A percentile compares a stretch with the other conserved stretches of the same genome.
These are phyloP conservation scores for Polydrusus pterygomalis DNA, from an alignment of 2,888 invertebrate species.

Conservation along the genomic window DNA sequence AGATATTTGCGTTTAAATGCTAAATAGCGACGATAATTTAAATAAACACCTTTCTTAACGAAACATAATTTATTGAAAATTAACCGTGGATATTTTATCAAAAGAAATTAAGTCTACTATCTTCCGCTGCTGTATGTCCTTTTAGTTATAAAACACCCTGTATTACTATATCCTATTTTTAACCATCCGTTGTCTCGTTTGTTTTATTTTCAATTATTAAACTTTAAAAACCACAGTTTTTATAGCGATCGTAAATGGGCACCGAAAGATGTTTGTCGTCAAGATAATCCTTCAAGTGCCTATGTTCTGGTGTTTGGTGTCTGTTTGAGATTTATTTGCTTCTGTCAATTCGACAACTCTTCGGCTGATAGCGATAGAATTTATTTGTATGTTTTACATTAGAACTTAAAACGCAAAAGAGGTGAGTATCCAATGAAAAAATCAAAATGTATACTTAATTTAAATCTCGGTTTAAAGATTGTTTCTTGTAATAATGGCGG, in stretches of 20 bases:
- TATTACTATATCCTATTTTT: background rate
- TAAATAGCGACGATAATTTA: too few species aligned
- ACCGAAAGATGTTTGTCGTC: conserved; percentile 40
- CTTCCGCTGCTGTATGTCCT: too few species aligned
- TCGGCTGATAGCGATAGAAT: background rate
- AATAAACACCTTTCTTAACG: too few species aligned
- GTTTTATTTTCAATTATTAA: conserved; percentile 18
- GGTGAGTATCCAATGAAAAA: too few species aligned
- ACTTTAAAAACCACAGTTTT: conserved; percentile 4
- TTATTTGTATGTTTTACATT: conserved; percentile 4
- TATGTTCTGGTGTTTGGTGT: conserved; percentile 29
- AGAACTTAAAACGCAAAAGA: background rate
- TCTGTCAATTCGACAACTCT: conserved; percentile 19
- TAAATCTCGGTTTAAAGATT: too few species aligned
- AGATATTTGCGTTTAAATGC: too few species aligned
- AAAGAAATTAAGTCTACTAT: too few species aligned
- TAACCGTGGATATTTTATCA: too few species aligned
- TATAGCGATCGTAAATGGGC: conserved; percentile 22
- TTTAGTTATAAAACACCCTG: background rate
- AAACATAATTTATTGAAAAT: too few species aligned
- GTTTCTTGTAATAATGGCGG: too few species aligned
- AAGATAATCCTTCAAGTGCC: conserved; percentile 38
- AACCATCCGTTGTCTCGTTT: background rate
- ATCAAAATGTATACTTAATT: too few species aligned
- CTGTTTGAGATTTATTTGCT: conserved; percentile 31